phyloP scores from a whole-genome alignment of 2,797 vertebrate genomes.

The Triplophysa bombifrons region DNA sequence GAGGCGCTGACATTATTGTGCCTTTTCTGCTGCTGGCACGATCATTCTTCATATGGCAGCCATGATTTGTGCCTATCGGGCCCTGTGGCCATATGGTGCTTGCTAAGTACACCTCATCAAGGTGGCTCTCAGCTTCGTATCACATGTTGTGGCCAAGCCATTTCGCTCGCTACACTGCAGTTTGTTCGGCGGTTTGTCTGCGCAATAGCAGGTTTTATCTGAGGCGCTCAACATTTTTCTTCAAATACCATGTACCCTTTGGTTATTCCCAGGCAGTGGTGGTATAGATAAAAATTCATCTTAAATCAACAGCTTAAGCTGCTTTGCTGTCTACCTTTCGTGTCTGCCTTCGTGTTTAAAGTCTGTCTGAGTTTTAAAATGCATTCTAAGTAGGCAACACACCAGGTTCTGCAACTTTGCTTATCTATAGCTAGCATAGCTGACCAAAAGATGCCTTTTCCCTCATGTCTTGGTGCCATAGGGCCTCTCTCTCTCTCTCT shows the following conservation, averaged over 20 bases:
- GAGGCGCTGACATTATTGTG: slow-evolving; percentile 22
- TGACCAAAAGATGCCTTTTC: neutral
- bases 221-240: neutral
- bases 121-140: slow-evolving; percentile 24
- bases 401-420: too few relatives aligned
- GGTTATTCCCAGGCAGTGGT: neutral
- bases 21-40: slow-evolving; percentile 30
- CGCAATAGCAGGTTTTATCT: slow-evolving; percentile 3
- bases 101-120: slow-evolving; percentile 47
- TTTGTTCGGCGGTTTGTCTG: slow-evolving; percentile 1
- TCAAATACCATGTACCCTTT: neutral
- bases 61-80: slow-evolving; percentile 28
- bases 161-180: neutral
- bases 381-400: too few relatives aligned
- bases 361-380: neutral
- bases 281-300: neutral
- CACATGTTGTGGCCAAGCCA: slow-evolving; percentile 4
- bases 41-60: slow-evolving; percentile 24
- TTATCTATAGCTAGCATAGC: neutral
- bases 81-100: slow-evolving; percentile 38
- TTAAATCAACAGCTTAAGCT: neutral
- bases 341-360: neutral
- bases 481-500: neutral
- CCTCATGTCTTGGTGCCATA: neutral
- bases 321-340: neutral